These are phyloP conservation scores for Cyaniris semiargus DNA, from an alignment of 2,888 invertebrate genomes.

Conservation along the genomic window DNA sequence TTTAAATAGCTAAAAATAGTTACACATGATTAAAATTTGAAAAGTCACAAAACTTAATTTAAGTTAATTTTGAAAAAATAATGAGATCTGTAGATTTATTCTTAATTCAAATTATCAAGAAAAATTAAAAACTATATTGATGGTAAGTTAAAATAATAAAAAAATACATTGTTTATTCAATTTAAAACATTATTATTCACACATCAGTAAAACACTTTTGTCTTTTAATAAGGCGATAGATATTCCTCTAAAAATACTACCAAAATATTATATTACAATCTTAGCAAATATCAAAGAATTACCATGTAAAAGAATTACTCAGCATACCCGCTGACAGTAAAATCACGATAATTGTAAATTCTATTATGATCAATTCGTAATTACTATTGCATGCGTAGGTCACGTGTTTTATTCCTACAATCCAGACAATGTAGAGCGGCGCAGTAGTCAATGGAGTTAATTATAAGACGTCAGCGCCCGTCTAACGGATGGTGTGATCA, in stretches of 20 bases:
- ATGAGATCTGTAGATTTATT: neutral
- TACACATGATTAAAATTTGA: neutral
- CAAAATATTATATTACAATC: neutral
- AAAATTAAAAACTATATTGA: neutral
- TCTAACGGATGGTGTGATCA: slow-evolving; percentile 51
- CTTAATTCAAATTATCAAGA: neutral
- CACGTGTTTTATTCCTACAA: slow-evolving; percentile 48
- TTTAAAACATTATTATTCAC: no score
- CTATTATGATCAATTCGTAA: neutral
- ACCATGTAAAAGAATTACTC: neutral
- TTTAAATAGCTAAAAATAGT: neutral
- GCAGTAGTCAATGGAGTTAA: slow-evolving; percentile 63
- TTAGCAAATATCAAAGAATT: neutral
- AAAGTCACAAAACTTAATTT: neutral
- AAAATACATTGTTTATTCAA: neutral
- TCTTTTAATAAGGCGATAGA: neutral
- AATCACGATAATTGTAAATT: neutral
- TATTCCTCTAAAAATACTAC: neutral
- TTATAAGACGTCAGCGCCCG: slow-evolving; percentile 58
- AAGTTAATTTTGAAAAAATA: no score
- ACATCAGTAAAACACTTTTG: no score
- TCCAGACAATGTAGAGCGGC: slow-evolving; percentile 51
- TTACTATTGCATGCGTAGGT: slow-evolving; percentile 31
- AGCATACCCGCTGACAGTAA: neutral
- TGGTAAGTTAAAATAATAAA: neutral